phyloP scores from a whole-genome alignment of 2,797 vertebrate genomes.

The Agapornis canus region DNA sequence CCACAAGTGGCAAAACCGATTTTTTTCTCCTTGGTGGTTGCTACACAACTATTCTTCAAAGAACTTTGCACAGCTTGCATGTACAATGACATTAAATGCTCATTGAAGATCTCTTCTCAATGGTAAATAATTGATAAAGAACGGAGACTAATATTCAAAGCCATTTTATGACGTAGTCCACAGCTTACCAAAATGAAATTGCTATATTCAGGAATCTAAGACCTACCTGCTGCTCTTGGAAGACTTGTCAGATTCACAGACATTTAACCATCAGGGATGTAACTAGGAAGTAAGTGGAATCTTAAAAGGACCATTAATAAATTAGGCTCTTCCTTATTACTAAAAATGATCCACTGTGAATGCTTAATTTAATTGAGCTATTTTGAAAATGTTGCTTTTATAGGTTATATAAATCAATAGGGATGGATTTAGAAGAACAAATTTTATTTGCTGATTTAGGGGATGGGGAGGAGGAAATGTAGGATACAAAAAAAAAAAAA shows the following conservation, averaged over 20 bases:
- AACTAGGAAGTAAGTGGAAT: neutral
- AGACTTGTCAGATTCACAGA: neutral
- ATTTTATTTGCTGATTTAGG: neutral
- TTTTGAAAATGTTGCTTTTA: neutral
- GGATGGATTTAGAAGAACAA: neutral
- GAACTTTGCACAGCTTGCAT: neutral
- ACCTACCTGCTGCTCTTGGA: neutral
- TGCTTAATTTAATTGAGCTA: neutral
- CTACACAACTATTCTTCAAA: neutral
- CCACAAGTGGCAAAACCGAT: neutral
- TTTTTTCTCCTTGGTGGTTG: neutral
- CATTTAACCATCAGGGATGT: neutral
- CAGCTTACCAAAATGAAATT: neutral
- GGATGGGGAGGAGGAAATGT: neutral
- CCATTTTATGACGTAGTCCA: neutral
- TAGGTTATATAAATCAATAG: neutral
- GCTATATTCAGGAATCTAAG: neutral
- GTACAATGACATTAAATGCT: neutral
- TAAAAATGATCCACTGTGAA: neutral
- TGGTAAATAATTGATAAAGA: neutral
- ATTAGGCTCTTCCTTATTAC: neutral
- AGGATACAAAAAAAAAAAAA: neutral
- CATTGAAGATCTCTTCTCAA: neutral
- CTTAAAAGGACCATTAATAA: neutral
- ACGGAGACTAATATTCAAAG: neutral